These are phyloP conservation scores for Sphaerophoria taeniata DNA, from an alignment of 2,888 invertebrate species.

Conservation along the genomic window DNA sequence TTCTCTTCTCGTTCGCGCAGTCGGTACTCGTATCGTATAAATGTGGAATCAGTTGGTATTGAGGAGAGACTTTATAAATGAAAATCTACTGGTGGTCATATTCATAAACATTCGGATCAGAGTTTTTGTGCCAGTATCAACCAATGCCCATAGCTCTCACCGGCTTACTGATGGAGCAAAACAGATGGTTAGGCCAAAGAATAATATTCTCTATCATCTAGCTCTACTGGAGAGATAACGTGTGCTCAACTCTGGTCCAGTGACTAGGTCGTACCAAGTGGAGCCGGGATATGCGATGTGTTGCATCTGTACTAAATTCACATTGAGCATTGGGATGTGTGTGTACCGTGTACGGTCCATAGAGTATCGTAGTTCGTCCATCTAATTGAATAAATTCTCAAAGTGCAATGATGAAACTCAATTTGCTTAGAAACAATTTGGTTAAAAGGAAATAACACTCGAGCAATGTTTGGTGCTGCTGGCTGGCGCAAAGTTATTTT, in stretches of 20 bases:
- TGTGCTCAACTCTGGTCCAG: slow-evolving; percentile 14
- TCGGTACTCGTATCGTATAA: not conserved
- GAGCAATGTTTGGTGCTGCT: not conserved
- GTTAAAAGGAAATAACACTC: slow-evolving; percentile 58
- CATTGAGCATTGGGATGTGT: not conserved
- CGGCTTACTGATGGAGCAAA: not conserved
- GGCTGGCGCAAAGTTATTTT: not conserved
- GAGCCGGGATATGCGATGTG: slow-evolving; percentile 20
- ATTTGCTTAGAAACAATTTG: slow-evolving; percentile 68
- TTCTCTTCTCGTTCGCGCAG: not conserved
- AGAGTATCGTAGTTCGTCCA: slow-evolving; percentile 48
- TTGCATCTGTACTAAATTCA: not conserved
- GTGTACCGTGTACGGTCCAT: slow-evolving; percentile 10
- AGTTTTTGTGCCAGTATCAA: slow-evolving; percentile 20
- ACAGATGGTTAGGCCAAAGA: slow-evolving; percentile 7
- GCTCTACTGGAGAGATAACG: slow-evolving; percentile 27
- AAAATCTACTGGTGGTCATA: not conserved
- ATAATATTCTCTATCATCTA: slow-evolving; percentile 20
- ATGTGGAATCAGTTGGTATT: not conserved
- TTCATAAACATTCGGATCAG: not conserved
- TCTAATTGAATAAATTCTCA: slow-evolving; percentile 64
- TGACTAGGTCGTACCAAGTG: slow-evolving; percentile 55
- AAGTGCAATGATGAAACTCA: slow-evolving; percentile 65
- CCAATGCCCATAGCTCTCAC: slow-evolving; percentile 23
- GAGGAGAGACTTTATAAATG: not conserved